Base-by-base conservation (phyloP, 2,888 invertebrate species). In the Terebella lapidaria region DNA sequence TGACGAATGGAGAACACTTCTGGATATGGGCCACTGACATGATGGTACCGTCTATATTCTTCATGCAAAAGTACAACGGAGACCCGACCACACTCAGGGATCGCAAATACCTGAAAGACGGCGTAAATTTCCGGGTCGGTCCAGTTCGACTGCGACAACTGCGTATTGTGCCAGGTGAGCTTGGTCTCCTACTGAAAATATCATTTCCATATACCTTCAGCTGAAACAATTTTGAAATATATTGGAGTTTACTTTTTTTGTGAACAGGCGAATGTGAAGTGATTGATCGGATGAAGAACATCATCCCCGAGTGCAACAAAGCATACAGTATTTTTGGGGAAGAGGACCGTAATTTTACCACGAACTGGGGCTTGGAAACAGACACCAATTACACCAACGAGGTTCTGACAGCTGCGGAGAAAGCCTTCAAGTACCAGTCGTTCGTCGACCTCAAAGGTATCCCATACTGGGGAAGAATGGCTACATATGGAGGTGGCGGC, bases 401-500 rank as follows among this genome's bases (percentile, higher is more conserved):
- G 24, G 51, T 52, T 10, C 56, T 51, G 56, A 30, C 49, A 15
- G 26, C 15, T n/a, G 25, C 54, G 3, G 42, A 52, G 27, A 52
- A 54, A 20, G 42, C 62, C 42, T 61, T 35, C 57, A 1, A 30
- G 22, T 56, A 62, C 56, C 26, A 27, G 24, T 4, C 26, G 4
- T 42, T 35, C 22, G n/a, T 26, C 15, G 45, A 56, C 1, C 56
- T 59, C 20, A 54, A 22, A 3, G 57, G 54, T 22, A n/a, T 64
- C 3, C 30, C 61, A 4, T 59, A 54, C 55, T 55, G 53, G 58
- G 67, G 67, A 1, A 18, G 29, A 30, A 24, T 59, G 42, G 49
- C 54, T 1, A 49, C 56, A 2, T 69, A 69, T 54, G 58, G 65
- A 0, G 65, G 63, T 3, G 69, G 70, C 5, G 69, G 69, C 4